Evolutionary conservation across 37 sponge, comb jelly and placozoan species (phyloP).

Genomic region (Ephydatia muelleri): DNA sequence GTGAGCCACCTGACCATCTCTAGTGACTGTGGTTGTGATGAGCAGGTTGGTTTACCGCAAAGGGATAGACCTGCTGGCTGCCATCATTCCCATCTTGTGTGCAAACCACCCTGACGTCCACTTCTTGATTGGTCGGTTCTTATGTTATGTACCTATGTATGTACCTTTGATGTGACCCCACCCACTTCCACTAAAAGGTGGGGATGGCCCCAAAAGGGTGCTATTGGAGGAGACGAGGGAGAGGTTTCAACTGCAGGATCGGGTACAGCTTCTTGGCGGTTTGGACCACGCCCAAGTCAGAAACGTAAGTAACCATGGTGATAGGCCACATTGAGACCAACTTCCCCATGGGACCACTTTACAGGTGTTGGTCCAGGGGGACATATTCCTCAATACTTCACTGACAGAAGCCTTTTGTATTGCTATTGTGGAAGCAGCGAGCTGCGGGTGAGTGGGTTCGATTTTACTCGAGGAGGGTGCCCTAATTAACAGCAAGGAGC

Average conservation of each 20-base stretch:
- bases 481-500: neutral
- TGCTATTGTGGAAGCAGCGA: constrained; percentile 98
- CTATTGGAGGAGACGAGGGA: constrained; percentile 95
- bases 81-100: constrained; percentile 87
- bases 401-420: constrained; percentile 99
- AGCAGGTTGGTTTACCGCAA: constrained; percentile 97
- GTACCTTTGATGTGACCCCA: neutral
- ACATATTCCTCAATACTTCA: constrained; percentile 98
- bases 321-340: neutral
- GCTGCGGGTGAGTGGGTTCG: constrained; percentile 81
- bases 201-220: constrained; percentile 90
- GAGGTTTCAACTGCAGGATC: constrained; percentile 80
- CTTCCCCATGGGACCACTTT: neutral
- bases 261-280: constrained; percentile 55
- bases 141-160: neutral
- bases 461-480: constrained; percentile 2
- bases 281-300: constrained; percentile 77
- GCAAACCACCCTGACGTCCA: constrained; percentile 67
- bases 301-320: constrained; percentile 37
- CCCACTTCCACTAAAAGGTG: constrained; percentile 56
- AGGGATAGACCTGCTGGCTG: constrained; percentile 92
- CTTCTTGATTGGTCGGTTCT: constrained; percentile 86
- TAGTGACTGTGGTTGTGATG: constrained; percentile 93
- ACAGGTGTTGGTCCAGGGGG: constrained; percentile 90
- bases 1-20: neutral